Evolutionary conservation across 2,113 vertebrate species (phyloP), one percentile per base, ranked within the genome.

Genomic region (Speoplatyrhinus poulsoni): DNA sequence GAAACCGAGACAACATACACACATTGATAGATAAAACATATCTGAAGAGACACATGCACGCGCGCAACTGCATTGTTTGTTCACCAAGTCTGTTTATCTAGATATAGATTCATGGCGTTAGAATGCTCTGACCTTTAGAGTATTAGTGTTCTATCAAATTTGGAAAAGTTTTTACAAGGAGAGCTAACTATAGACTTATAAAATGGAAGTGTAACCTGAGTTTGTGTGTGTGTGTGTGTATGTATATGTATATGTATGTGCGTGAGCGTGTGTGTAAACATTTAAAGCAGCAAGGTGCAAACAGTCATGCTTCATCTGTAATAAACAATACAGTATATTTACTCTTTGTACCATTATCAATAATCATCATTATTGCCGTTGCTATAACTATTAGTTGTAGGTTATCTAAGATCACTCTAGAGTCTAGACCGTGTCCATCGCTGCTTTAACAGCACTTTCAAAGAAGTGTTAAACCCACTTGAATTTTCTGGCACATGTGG

Each of bases 401-500:
- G 15, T n/a, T 4, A 12, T n/a, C n/a, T n/a, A n/a, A 55, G 1
- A 55, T 9, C 1, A n/a, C 6, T 16, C 4, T 41, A 9, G 1
- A n/a, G 1, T 16, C 4, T 41, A 9, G 1, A 26, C 1, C 3
- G 6, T 17, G 54, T 41, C 36, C 36, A 41, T 41, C 7, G 36
- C 7, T 41, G 4, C 36, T 41, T 26, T 26, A 26, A 2, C 2
- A 26, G 3, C 26, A 26, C 26, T 26, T 26, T 41, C 36, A 41
- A 52, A 52, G 11, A 15, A 1, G 1, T 1, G 6, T 9, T 6
- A 41, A 41, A 86, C 85, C 11, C 89, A 99, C 97, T 93, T 94
- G 93, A 99, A 99, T 70, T 93, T 97, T 79, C 82, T 94, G 59
- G 95, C 95, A 9, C 96, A 99, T 75, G 90, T 82, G 0, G 98